These are phyloP conservation scores for Chromis chromis DNA, from an alignment of 2,797 vertebrate genomes.

Conservation along the genomic window DNA sequence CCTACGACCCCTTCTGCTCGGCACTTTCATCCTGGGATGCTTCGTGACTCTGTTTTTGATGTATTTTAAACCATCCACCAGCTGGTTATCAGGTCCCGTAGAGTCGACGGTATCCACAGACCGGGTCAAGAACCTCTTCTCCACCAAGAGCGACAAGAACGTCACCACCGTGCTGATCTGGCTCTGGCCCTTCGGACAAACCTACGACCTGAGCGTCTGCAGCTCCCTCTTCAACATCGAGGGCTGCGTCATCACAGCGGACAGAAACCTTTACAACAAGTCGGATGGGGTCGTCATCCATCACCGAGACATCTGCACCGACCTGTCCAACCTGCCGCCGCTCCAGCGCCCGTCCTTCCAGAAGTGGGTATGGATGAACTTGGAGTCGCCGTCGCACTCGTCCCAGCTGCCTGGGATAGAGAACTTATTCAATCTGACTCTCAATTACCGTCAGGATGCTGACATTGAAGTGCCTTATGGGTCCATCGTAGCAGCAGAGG, in stretches of 20 bases:
- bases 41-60: constrained; percentile 97
- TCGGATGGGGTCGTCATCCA: constrained; percentile 96
- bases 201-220: constrained; percentile 92
- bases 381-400: constrained; percentile 96
- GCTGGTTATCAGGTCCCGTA: constrained; percentile 93
- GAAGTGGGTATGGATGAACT: constrained; percentile 99
- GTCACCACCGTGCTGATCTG: constrained; percentile 94
- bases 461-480: constrained; percentile 98
- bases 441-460: constrained; percentile 96
- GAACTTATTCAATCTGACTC: constrained; percentile 95
- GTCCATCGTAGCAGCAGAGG: constrained; percentile 89
- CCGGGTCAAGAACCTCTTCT: constrained; percentile 92
- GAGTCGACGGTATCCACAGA: constrained; percentile 92
- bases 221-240: constrained; percentile 93
- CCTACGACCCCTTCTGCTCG: constrained; percentile 94
- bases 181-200: constrained; percentile 98
- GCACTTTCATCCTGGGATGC: constrained; percentile 93
- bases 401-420: constrained; percentile 94
- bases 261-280: constrained; percentile 93
- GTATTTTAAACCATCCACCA: constrained; percentile 97
- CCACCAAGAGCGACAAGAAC: constrained; percentile 90
- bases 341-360: constrained; percentile 92
- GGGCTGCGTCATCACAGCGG: constrained; percentile 93
- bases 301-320: constrained; percentile 94
- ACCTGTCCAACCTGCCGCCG: constrained; percentile 94